These are phyloP conservation scores for Alloscopus bannaensis DNA, from an alignment of 2,888 invertebrate genomes.

Conservation along the genomic window DNA sequence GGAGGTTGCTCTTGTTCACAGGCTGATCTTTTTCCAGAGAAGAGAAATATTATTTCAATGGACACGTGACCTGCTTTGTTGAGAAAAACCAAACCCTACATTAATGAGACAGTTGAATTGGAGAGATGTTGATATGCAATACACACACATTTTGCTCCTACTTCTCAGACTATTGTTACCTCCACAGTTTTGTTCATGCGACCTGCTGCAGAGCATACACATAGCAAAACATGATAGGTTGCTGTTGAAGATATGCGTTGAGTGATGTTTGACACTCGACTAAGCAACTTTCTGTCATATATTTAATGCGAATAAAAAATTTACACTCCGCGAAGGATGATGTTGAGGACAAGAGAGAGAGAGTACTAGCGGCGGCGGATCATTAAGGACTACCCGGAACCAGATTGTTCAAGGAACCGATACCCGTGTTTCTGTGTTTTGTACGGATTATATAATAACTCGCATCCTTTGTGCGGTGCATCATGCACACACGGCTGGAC, in stretches of 20 bases:
- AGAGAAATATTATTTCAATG: slow-evolving; percentile 66
- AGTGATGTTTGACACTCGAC: not conserved
- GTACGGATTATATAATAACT: slow-evolving; percentile 23
- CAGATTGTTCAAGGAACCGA: slow-evolving; percentile 41
- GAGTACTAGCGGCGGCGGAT: slow-evolving; percentile 43
- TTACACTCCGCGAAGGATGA: slow-evolving; percentile 2
- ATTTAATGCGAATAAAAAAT: slow-evolving; percentile 38
- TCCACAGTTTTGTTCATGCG: not conserved
- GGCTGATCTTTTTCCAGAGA: slow-evolving; percentile 20
- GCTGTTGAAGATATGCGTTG: no score
- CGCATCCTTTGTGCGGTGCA: slow-evolving; percentile 25
- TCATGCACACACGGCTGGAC: slow-evolving; percentile 1
- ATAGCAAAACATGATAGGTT: no score
- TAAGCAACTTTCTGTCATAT: slow-evolving; percentile 29
- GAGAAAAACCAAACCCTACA: slow-evolving; percentile 61
- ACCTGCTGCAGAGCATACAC: not conserved
- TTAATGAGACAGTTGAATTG: slow-evolving; percentile 65
- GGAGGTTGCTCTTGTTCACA: not conserved
- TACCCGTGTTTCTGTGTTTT: slow-evolving; percentile 45
- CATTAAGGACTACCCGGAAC: slow-evolving; percentile 44
- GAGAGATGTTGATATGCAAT: slow-evolving; percentile 53
- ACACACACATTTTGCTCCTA: slow-evolving; percentile 49
- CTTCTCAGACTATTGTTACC: slow-evolving; percentile 22
- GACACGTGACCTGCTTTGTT: slow-evolving; percentile 67
- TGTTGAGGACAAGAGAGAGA: slow-evolving; percentile 1